These are phyloP conservation scores for Chydorus sphaericus DNA, from an alignment of 2,888 invertebrate genomes.

Conservation along the genomic window DNA sequence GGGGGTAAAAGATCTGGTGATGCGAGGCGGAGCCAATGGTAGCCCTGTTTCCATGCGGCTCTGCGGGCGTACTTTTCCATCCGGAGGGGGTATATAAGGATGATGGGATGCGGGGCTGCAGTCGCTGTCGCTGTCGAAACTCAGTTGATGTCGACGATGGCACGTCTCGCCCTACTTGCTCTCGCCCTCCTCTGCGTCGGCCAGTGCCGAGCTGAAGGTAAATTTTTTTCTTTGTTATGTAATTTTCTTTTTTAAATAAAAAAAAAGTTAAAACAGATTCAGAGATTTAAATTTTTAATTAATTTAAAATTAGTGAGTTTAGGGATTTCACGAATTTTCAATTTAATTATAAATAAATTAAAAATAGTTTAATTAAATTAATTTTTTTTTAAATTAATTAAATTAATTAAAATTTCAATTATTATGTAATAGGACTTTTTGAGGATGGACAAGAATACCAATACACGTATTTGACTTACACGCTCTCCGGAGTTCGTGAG, in stretches of 20 bases:
- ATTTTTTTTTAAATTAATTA: neutral
- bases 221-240: neutral
- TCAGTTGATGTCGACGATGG: neutral
- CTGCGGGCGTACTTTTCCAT: neutral
- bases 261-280: neutral
- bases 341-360: neutral
- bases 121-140: constrained; percentile 4
- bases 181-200: constrained; percentile 3
- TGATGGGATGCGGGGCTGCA: neutral
- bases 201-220: constrained; percentile 10
- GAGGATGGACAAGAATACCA: constrained; percentile 14
- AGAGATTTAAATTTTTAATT: neutral
- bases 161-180: neutral
- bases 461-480: constrained; percentile 9
- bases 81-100: neutral
- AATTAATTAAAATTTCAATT: neutral
- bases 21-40: neutral
- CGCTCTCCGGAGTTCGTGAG: constrained; percentile 11
- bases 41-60: constrained; percentile 2
- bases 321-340: neutral
- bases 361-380: neutral
- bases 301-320: neutral
- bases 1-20: neutral
- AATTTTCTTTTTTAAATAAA: neutral
- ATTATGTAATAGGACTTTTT: constrained; percentile 6